Evolutionary conservation across 2,888 invertebrate genomes (phyloP).

Genomic region (Dasysyrphus albostriatus): DNA sequence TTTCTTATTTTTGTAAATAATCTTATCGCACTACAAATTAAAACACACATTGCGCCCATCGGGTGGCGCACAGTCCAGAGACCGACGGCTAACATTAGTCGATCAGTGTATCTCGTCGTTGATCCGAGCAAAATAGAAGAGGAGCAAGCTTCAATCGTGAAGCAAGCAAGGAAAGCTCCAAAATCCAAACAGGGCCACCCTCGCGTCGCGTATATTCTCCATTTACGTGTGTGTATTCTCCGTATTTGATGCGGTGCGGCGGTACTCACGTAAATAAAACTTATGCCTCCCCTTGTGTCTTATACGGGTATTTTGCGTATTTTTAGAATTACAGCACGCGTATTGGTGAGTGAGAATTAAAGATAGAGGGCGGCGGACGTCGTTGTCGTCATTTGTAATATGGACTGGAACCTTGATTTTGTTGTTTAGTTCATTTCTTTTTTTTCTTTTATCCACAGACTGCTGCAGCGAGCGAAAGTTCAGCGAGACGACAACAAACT

Average conservation of each 20-base stretch:
- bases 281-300: constrained; percentile 59
- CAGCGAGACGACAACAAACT: constrained; percentile 68
- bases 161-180: constrained; percentile 58
- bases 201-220: constrained; percentile 56
- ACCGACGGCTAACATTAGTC: constrained; percentile 29
- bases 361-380: constrained; percentile 60
- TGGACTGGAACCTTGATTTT: constrained; percentile 71
- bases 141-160: constrained; percentile 35
- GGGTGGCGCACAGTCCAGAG: constrained; percentile 60
- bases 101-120: constrained; percentile 50
- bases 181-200: constrained; percentile 67
- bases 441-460: constrained; percentile 52
- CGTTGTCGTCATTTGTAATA: constrained; percentile 58
- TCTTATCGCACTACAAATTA: constrained; percentile 63
- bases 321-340: constrained; percentile 76
- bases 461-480: constrained; percentile 68
- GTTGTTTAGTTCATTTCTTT: constrained; percentile 32
- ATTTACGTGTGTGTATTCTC: constrained; percentile 63
- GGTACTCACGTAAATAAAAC: constrained; percentile 71
- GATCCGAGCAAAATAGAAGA: constrained; percentile 45
- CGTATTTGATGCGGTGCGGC: constrained; percentile 44
- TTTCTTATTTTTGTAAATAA: constrained; percentile 51
- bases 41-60: constrained; percentile 69
- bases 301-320: constrained; percentile 72
- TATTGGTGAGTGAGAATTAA: constrained; percentile 68